These are phyloP conservation scores for Pangasianodon hypophthalmus DNA, from an alignment of 2,113 vertebrate species.

Conservation along the genomic window DNA sequence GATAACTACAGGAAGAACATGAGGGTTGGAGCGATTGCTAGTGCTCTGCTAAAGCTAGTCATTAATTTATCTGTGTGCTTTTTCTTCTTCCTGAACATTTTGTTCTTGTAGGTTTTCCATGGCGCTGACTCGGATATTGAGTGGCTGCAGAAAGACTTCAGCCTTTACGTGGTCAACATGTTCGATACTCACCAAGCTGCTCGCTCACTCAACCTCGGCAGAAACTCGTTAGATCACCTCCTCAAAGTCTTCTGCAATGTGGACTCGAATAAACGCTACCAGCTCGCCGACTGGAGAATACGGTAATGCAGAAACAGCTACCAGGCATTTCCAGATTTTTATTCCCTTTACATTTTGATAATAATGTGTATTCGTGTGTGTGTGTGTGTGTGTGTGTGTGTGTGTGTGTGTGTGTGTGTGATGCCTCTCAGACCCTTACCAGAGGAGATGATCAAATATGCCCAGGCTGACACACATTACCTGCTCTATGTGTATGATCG, in stretches of 20 bases:
- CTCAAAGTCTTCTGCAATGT: constrained; percentile 84
- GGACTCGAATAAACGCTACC: constrained; percentile 89
- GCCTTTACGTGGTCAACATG: constrained; percentile 91
- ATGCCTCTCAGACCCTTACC: constrained; percentile 82
- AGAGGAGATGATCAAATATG: constrained; percentile 91
- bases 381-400: neutral
- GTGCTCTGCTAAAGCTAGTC: neutral
- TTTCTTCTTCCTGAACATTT: neutral
- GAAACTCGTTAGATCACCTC: constrained; percentile 90
- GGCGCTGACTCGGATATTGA: constrained; percentile 94
- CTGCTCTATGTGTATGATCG: constrained; percentile 91
- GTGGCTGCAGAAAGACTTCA: constrained; percentile 96
- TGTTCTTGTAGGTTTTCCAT: constrained; percentile 83
- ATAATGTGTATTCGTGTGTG: neutral
- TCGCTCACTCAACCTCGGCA: constrained; percentile 85
- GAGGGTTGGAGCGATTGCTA: too few relatives aligned
- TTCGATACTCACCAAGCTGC: constrained; percentile 97
- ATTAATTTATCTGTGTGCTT: neutral
- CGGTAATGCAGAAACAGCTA: constrained; percentile 70
- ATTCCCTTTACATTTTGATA: neutral
- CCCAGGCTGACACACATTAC: constrained; percentile 91
- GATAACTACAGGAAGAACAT: neutral
- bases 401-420: neutral
- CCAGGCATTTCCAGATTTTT: neutral
- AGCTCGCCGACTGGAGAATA: constrained; percentile 96